Evolutionary conservation across 2,888 invertebrate species (phyloP), one percentile per base, ranked within the genome.

Genomic region (Pollenia amentaria): DNA sequence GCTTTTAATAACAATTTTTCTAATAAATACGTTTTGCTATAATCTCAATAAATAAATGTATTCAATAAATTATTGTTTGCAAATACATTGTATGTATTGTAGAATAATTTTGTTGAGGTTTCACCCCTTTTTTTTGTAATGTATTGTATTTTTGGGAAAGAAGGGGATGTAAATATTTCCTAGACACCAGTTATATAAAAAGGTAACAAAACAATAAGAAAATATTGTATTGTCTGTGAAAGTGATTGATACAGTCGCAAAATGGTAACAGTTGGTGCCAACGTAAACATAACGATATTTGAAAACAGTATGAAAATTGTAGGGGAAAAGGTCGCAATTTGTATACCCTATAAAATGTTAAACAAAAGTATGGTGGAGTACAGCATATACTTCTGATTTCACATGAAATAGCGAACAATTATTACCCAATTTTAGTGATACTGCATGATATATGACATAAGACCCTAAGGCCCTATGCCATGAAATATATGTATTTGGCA

Each of bases 271-370:
- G 88, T 83, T 87, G 76, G 92, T 92, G 87, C 90, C 91, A 90
- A 92, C 89, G 91, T 92, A 92, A 92, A 91, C 91, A 91, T 89
- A 90, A 89, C 85, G 9, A 29, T 89, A 89, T 89, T 77, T 84
- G 16, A 7, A 46, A 46, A 11, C 62, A 57, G 48, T n/a, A 60
- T 29, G 12, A n/a, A 16, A 60, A 0, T 11, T 62, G 1, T 21
- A 21, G 12, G 1, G 1, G 14, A 14, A 3, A 12, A n/a, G 11
- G 12, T 44, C 65, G 18, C n/a, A 44, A 18, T 3, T 40, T 44
- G 21, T 1, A 14, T 1, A 21, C 57, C 7, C 57, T 29, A 57
- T 8, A 6, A 29, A 29, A 29, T 29, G 29, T 29, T 29, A 6
- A 29, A 29, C 29, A 6, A 29, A 29, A 29, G 29, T 29, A 29